Base-by-base conservation (phyloP, 2,113 vertebrate species). In the Arizona elegans region DNA sequence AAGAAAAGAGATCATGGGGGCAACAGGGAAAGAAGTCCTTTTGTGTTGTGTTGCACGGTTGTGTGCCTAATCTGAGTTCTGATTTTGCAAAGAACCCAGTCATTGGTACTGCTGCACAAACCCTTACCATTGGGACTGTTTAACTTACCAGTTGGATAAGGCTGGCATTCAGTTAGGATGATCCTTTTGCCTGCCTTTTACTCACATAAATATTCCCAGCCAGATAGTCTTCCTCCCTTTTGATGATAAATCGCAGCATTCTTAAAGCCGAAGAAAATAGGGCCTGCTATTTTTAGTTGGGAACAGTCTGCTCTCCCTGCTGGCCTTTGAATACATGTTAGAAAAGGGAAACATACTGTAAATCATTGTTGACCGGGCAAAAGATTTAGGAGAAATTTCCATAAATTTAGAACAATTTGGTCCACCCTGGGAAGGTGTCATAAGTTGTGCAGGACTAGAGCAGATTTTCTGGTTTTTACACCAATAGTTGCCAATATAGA, bases 241-340 rank as follows among this genome's bases (percentile, higher is more conserved):
- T 91, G 75, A 85, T 96, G 96, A 97, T 96, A 94, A 96, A 96
- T 94, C 92, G 90, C 93, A 95, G 75, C 54, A 38, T 95, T 94
- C 96, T 95, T 94, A 88, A 5, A 24, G 56, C 53, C 92, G 92
- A 95, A 47, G 89, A 93, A 95, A 95, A 95, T 93, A 94, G 53
- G 89, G 93, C 81, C 95, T 92, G 91, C 13, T 95, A 95, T 93
- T 94, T 96, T 93, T 93, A 94, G 94, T 93, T 29, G 8, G 33
- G 38, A 75, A 53, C 53, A 19, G 19, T 65, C n/a, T 17, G 88
- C 50, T 96, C 95, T 92, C 38, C 38, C 91, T 92, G 92, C 93
- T 94, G 91, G 15, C 94, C 81, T 81, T 93, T 94, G 95, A 95
- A 91, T 95, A 93, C 54, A 92, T 0, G 17, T 90, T 93, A 91